Evolutionary conservation across 2,113 vertebrate species (phyloP).

Genomic region (Plecturocebus donacophilus): DNA sequence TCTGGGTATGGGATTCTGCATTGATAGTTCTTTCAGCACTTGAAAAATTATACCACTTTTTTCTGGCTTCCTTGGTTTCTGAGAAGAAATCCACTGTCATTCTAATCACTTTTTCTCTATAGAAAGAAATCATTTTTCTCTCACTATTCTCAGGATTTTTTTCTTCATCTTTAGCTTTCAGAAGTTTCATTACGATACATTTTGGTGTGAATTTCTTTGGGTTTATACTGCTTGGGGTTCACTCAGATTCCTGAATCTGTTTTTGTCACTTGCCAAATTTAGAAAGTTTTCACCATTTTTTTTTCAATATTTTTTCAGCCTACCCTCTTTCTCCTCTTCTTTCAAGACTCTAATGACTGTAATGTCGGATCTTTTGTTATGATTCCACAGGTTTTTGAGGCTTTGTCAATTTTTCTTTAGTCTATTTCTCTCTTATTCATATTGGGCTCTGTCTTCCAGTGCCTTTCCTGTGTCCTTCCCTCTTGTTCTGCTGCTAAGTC

Average conservation of each 20-base stretch:
- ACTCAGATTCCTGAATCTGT: background rate
- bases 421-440: background rate
- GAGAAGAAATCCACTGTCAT: background rate
- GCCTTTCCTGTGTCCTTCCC: background rate
- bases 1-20: background rate
- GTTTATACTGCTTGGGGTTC: background rate
- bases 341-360: background rate
- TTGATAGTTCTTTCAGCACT: background rate
- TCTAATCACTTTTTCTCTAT: background rate
- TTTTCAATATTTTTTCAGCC: background rate
- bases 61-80: no score
- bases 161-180: background rate
- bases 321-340: background rate
- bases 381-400: background rate
- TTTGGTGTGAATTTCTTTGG: conserved; percentile 5
- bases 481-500: background rate
- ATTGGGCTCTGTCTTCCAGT: background rate
- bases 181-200: background rate
- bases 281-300: background rate
- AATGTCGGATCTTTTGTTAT: conserved; percentile 2
- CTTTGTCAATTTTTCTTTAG: background rate
- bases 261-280: no score
- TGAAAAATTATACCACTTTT: no score
- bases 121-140: background rate
- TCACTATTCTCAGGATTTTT: background rate